phyloP scores from a whole-genome alignment of 2,113 vertebrate genomes.

The Neotoma lepida region DNA sequence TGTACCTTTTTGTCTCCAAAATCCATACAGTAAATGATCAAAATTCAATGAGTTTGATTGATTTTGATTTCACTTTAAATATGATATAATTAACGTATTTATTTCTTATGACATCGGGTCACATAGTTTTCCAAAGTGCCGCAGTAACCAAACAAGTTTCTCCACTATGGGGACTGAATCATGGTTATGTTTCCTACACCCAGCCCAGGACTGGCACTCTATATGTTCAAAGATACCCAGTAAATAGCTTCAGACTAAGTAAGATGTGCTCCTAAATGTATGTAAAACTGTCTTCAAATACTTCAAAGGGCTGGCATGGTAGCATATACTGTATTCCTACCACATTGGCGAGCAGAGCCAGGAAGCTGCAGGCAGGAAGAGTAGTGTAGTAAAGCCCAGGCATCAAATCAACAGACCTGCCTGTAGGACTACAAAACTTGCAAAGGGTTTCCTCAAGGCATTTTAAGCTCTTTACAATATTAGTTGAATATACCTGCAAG shows the following conservation, averaged over 20 bases:
- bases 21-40: neutral
- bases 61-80: neutral
- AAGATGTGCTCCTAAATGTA: neutral
- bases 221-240: neutral
- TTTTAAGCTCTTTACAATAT: neutral
- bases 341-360: neutral
- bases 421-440: neutral
- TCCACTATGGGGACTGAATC: neutral
- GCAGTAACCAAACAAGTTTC: neutral
- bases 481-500: neutral
- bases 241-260: neutral
- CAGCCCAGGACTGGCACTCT: neutral
- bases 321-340: neutral
- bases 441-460: neutral
- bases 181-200: neutral
- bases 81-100: neutral
- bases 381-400: no score
- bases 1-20: neutral
- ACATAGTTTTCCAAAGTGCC: neutral
- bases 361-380: neutral
- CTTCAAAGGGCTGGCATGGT: neutral
- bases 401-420: neutral
- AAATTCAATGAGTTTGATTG: neutral
- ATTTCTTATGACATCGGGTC: neutral
- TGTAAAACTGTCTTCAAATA: neutral